Evolutionary conservation across 2,888 invertebrate species (phyloP), one percentile per base, ranked within the genome.

Genomic region (Salpingus planirostris): DNA sequence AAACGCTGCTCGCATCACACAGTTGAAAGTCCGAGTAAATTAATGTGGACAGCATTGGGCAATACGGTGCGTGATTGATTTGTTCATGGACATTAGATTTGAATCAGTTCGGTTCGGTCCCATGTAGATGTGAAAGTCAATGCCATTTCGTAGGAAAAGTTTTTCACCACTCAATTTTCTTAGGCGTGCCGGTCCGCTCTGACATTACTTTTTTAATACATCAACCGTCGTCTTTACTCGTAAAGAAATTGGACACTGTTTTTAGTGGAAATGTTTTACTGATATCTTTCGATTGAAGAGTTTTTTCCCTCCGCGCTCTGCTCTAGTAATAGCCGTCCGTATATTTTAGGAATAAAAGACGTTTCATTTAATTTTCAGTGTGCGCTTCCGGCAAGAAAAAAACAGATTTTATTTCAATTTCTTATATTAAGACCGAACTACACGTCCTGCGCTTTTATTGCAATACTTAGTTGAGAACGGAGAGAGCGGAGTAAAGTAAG

Each of bases 151-250:
- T 5, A 29, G 43, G 42, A 36, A 47, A 55, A 50, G 45, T 55
- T 57, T 59, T 59, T 54, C 47, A 45, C 43, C 43, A 51, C 50
- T 51, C 55, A 55, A 58, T 57, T 57, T 57, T 55, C 54, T 52
- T 50, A 42, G 48, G 38, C 44, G 48, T 50, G 50, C 46, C 49
- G 51, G 52, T 53, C 47, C 48, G 50, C 43, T 45, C 46, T 44
- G 55, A 55, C 54, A 52, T 57, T 56, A 56, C 57, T 57, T 57
- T 60, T 59, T 59, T 58, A 59, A 60, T 57, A 59, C 57, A 55
- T 58, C 58, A 55, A 46, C 51, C 52, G 55, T 49, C 54, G 52
- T 50, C 51, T 50, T 50, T 52, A 47, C 46, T 50, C 47, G 50
- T 43, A 50, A 57, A 59, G 56, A 57, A 58, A 59, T 56, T 50